Percentiles rank a stretch among this genome's conserved stretches.
phyloP scores from a whole-genome alignment of 2,113 vertebrate genomes.

The Ophthalmolycus amberensis region DNA sequence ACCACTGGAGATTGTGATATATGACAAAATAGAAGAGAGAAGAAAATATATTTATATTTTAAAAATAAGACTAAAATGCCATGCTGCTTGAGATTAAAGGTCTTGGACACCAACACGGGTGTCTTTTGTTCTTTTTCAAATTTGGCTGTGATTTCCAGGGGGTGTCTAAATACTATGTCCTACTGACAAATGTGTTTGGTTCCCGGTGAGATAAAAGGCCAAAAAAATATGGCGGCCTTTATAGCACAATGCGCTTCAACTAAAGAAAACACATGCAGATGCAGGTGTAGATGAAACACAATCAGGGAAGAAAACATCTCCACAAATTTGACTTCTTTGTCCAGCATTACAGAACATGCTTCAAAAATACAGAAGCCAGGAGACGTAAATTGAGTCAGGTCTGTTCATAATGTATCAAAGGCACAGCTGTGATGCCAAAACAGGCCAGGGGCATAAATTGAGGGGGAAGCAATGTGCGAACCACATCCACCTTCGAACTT shows the following conservation, averaged over 20 bases:
- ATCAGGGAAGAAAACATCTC: neutral
- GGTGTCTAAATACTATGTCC: neutral
- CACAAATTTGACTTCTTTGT: neutral
- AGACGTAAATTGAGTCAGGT: neutral
- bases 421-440: neutral
- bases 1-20: slow-evolving; percentile 1
- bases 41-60: neutral
- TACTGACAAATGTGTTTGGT: slow-evolving; percentile 2
- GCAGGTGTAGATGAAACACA: neutral
- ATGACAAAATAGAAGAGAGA: neutral
- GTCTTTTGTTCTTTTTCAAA: neutral
- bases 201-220: neutral
- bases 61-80: slow-evolving; percentile 7
- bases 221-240: neutral
- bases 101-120: slow-evolving; percentile 19
- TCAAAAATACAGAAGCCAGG: neutral
- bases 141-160: neutral
- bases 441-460: neutral
- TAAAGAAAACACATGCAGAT: neutral
- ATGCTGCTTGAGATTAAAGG: slow-evolving; percentile 5
- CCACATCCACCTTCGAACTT: too few species aligned
- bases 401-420: neutral
- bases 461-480: too few species aligned
- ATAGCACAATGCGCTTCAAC: neutral
- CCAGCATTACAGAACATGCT: neutral